phyloP scores from a whole-genome alignment of 2,797 vertebrate species.

The Cygnus olor region DNA sequence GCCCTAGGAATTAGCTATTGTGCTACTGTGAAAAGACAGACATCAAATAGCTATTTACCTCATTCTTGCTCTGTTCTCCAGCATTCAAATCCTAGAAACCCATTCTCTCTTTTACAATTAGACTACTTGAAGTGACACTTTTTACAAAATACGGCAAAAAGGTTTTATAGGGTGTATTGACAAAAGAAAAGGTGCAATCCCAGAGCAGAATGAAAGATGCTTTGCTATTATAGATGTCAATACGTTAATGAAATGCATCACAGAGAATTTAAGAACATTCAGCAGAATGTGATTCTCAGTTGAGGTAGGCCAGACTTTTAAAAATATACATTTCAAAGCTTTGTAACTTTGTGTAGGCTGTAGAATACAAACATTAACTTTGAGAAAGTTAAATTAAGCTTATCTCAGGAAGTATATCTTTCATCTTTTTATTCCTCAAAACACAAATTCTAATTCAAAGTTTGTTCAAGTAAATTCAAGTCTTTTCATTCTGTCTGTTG shows the following conservation, averaged over 20 bases:
- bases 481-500: not conserved
- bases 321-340: not conserved
- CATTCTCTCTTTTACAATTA: not conserved
- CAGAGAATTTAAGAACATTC: not conserved
- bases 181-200: not conserved
- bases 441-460: not conserved
- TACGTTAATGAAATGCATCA: not conserved
- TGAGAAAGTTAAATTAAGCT: not conserved
- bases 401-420: not conserved
- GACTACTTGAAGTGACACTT: not conserved
- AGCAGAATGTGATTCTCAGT: not conserved
- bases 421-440: not conserved
- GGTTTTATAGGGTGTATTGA: not conserved
- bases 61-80: conserved; percentile 14
- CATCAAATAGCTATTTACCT: conserved; percentile 64
- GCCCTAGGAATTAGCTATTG: conserved; percentile 71
- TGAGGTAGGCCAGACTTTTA: not conserved
- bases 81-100: not conserved
- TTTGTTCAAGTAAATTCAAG: not conserved
- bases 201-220: not conserved
- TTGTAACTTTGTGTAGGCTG: not conserved
- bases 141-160: not conserved
- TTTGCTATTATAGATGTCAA: not conserved
- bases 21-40: conserved; percentile 77
- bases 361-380: not conserved